Conservation (phyloP, 2,797 vertebrate genomes). For the Ctenopoma kingsleyae region DNA sequence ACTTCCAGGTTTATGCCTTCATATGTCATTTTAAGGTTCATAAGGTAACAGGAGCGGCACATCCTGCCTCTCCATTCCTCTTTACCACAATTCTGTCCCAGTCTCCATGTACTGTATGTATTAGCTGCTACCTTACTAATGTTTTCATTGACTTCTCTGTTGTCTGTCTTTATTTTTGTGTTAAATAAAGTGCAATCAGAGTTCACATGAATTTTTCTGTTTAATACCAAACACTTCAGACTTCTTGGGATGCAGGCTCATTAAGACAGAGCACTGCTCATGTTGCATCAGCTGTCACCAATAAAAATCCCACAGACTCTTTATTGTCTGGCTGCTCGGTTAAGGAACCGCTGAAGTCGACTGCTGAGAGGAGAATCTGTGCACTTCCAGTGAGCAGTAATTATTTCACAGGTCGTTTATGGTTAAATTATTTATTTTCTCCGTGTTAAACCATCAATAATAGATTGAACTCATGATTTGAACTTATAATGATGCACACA, state of each 20-base stretch:
- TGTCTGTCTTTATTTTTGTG: neutral
- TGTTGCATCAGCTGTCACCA: constrained; percentile 15
- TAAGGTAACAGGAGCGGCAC: constrained; percentile 33
- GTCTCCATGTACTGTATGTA: neutral
- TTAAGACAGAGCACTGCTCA: constrained; percentile 15
- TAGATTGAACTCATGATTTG: constrained; percentile 34
- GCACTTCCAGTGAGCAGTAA: constrained; percentile 8
- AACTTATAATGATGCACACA: constrained; percentile 46
- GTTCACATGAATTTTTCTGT: neutral
- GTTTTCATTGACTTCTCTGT: neutral
- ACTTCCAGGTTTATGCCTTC: constrained; percentile 47
- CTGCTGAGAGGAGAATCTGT: neutral
- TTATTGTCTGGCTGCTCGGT: neutral
- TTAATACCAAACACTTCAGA: neutral
- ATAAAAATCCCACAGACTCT: neutral
- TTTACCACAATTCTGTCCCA: no score
- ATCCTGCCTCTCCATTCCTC: neutral
- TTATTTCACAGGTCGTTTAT: constrained; percentile 32
- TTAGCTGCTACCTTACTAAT: neutral
- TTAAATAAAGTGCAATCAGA: constrained; percentile 9
- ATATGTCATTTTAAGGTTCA: constrained; percentile 57
- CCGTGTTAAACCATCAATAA: constrained; percentile 29
- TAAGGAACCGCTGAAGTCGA: neutral
- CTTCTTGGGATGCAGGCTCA: constrained; percentile 11
- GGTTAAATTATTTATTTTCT: constrained; percentile 26